Base-by-base conservation (phyloP, 2,797 vertebrate species). In the Sebastiscus tertius region DNA sequence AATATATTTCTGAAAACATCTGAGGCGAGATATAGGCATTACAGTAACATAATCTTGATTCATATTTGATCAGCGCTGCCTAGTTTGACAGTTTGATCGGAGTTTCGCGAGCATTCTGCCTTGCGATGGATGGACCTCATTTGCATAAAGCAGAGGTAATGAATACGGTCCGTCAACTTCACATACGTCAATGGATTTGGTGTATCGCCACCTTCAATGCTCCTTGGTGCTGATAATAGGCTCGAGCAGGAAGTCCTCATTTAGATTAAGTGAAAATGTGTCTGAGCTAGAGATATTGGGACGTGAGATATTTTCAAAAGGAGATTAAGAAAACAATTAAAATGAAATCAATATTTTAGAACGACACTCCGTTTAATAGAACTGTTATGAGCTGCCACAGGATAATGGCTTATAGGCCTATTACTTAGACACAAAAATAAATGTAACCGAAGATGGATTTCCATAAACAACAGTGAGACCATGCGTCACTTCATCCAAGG, bases 401-500 rank as follows among this genome's bases (percentile, higher is more conserved):
- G 22, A 46, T 24, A 6, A 59, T 16, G 24, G 27, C 67, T 63
- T 14, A 10, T 20, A n/a, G 4, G 46, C 46, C 46, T 26, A 58
- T 79, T 8, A 22, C 8, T 36, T 8, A 3, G 3, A 72, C 0
- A 64, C 11, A 71, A 31, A 36, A 75, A 72, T 8, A 11, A 33
- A 61, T 18, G 46, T 36, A 36, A 10, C 22, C 1, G 6, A 34
- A 80, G 13, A 34, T 31, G 3, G 4, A 59, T 63, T 64, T 59
- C 14, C 55, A 9, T 42, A 3, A 14, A 36, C 61, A 61, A 27
- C 49, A 39, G 54, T 29, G 12, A 42, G 11, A 64, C 31, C 29
- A 33, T 42, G 12, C 27, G 2, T 61, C 9, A 59, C 29, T 79
- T 72, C 20, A 62, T 67, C 71, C 67, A 78, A 69, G 76, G 8